Evolutionary conservation across 1,140 invertebrate species (phyloP).

Genomic region (Zaprionus inermis): DNA sequence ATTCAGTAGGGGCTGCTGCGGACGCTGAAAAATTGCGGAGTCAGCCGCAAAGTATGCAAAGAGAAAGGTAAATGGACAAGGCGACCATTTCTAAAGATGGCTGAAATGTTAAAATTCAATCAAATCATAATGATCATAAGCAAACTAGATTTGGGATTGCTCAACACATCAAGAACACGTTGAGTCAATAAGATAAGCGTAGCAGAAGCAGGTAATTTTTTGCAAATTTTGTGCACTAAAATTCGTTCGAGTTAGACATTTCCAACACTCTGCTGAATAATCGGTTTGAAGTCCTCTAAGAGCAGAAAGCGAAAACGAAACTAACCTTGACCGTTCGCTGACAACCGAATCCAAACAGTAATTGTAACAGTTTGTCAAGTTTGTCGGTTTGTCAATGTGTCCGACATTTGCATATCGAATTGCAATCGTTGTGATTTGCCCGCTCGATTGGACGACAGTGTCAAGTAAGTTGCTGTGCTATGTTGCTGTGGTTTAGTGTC

Average conservation of each 20-base stretch:
- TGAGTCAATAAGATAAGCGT: too few species aligned
- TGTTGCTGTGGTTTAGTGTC: not conserved
- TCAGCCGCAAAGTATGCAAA: constrained; percentile 68
- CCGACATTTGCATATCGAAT: constrained; percentile 74
- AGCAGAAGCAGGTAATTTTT: too few species aligned
- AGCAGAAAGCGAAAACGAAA: constrained; percentile 23
- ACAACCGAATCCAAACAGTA: constrained; percentile 5
- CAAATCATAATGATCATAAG: not conserved
- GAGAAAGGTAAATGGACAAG: constrained; percentile 76
- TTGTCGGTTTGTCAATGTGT: constrained; percentile 73
- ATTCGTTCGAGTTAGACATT: too few species aligned
- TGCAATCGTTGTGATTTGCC: constrained; percentile 61
- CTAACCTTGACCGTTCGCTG: constrained; percentile 58
- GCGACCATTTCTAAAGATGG: constrained; percentile 1
- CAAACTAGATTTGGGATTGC: too few species aligned
- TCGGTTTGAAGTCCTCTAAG: too few species aligned
- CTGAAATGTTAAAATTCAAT: not conserved
- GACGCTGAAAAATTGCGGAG: constrained; percentile 34
- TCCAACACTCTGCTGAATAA: not conserved
- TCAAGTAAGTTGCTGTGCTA: not conserved
- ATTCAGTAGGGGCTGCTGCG: constrained; percentile 23
- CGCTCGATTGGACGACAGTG: constrained; percentile 41
- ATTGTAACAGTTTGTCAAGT: constrained; percentile 69
- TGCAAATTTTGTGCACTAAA: too few species aligned
- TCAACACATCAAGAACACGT: too few species aligned